Conservation (phyloP, 2,113 vertebrate genomes). For the Phoenicopterus ruber region DNA sequence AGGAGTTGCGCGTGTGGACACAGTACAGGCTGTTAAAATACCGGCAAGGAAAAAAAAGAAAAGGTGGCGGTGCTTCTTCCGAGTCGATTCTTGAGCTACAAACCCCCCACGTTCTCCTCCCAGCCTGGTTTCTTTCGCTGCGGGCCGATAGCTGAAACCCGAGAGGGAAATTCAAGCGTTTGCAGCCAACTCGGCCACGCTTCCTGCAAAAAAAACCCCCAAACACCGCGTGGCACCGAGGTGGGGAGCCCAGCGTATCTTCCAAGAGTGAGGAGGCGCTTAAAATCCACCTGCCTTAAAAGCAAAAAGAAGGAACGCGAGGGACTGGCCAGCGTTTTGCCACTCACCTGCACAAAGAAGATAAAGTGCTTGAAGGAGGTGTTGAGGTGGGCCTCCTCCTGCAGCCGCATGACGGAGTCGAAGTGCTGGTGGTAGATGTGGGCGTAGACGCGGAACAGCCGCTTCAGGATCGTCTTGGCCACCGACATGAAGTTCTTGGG, state of each 20-base stretch:
- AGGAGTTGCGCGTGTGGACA: accelerated
- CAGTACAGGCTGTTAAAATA: background rate
- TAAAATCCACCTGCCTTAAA: background rate
- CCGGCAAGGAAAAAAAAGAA: too few relatives aligned
- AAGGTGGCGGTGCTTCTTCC: background rate
- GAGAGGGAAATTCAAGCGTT: background rate
- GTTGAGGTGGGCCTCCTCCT: slow-evolving; percentile 97
- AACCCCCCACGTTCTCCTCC: background rate
- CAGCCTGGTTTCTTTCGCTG: background rate
- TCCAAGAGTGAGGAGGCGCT: accelerated
- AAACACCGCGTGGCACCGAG: accelerated
- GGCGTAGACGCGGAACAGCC: slow-evolving; percentile 92
- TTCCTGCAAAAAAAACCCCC: background rate
- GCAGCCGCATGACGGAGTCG: slow-evolving; percentile 93
- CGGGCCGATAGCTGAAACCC: background rate
- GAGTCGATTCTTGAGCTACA: accelerated
- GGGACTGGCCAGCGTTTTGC: accelerated
- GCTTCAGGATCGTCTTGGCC: slow-evolving; percentile 95
- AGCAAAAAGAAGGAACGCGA: background rate
- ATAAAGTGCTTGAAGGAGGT: slow-evolving; percentile 99
- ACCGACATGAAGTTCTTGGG: slow-evolving; percentile 98
- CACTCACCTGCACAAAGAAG: slow-evolving; percentile 92
- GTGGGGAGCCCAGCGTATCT: accelerated
- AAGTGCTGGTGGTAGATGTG: slow-evolving; percentile 99
- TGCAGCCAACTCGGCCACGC: accelerated